Base-by-base conservation (phyloP, 2,888 invertebrate genomes). In the Tenthredo scrophulariae region DNA sequence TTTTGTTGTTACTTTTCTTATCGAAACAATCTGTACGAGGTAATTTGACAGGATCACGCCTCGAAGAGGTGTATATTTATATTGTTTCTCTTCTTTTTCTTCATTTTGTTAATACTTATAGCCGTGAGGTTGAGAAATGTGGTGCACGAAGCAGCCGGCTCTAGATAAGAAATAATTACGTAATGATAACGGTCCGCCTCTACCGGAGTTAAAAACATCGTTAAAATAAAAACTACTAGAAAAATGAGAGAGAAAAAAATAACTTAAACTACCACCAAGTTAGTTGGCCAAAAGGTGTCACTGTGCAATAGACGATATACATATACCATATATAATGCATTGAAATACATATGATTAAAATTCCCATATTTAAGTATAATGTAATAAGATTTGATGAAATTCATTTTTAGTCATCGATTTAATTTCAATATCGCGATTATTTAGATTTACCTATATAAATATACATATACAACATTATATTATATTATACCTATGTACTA, bases 311-410 rank as follows among this genome's bases (percentile, higher is more conserved):
- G 50, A 86, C 84, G 58, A 80, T 86, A 79, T 65, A 80, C 77
- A 84, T 84, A 83, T n/a, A n/a, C n/a, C 83, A 74, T 85, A 84
- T 54, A 72, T 84, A 83, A 83, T 84, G 54, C 74, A 80, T 85
- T 33, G 10, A 72, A 46, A 84, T 74, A 83, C 65, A 84, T 84
- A 54, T 43, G 29, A 70, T 37, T 75, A 74, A 50, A 29, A 75
- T 40, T 18, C 26, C 65, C 50, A 15, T 82, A 79, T 29, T 37
- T 58, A 79, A 29, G 26, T 79, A 79, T 9, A 46, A 40, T 50
- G 50, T 46, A 75, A 75, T 46, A 22, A 46, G 29, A 54, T n/a
- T n/a, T n/a, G 1, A 7, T n/a, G n/a, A 54, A n/a, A 54, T 13
- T 62, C 22, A 70, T 33, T 70, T 26, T 26, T 46, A 75, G 15